Evolutionary conservation across 23 tunicate species (phyloP).

Genomic region (Trididemnum clinides): DNA sequence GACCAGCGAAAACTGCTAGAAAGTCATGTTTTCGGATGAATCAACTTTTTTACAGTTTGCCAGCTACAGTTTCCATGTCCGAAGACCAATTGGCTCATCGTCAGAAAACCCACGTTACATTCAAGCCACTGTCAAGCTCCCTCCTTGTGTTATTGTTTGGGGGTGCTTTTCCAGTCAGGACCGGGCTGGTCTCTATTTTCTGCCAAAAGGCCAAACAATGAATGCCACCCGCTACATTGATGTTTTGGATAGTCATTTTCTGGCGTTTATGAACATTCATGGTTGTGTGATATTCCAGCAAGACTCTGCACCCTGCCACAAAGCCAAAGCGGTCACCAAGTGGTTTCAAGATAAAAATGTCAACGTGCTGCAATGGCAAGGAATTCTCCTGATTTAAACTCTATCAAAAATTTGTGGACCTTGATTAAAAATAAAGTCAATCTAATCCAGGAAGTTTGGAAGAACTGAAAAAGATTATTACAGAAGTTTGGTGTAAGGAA

Average conservation of each 20-base stretch:
- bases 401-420: conserved; percentile 6
- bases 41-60: conserved; percentile 18
- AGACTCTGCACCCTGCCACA: conserved; percentile 23
- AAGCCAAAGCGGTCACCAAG: conserved; percentile 28
- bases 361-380: conserved; percentile 25
- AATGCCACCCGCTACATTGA: conserved; percentile 22
- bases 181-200: conserved; percentile 20
- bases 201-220: conserved; percentile 28
- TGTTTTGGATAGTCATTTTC: conserved; percentile 8
- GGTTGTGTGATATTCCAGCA: conserved; percentile 29
- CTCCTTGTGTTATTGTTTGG: conserved; percentile 33
- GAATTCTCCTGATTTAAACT: conserved; percentile 6
- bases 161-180: conserved; percentile 36
- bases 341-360: conserved; percentile 15
- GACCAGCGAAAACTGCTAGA: conserved; percentile 26
- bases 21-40: conserved; percentile 19
- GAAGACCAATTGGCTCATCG: conserved; percentile 27
- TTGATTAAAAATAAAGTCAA: conserved; percentile 9
- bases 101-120: conserved; percentile 13
- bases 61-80: background rate
- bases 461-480: conserved; percentile 37
- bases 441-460: conserved; percentile 40
- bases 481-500: conserved; percentile 29
- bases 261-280: conserved; percentile 27
- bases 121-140: conserved; percentile 31